Percentiles rank a stretch among this genome's conserved stretches.
These are phyloP conservation scores for Marmota monax DNA, from an alignment of 2,113 vertebrate genomes.

Conservation along the genomic window DNA sequence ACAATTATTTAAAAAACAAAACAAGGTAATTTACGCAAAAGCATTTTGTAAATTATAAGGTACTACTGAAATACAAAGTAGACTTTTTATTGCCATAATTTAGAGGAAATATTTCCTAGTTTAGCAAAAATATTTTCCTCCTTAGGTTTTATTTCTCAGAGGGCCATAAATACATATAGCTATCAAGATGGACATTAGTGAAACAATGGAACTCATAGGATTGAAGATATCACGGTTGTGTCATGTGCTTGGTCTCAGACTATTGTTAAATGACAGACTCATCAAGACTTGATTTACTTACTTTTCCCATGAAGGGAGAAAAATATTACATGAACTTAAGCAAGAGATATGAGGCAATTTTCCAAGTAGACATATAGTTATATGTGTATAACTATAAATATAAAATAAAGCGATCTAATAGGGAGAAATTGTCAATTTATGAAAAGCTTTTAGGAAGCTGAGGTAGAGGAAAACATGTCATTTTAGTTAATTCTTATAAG, in stretches of 20 bases:
- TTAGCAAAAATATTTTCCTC: neutral
- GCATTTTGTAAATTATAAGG: slow-evolving; percentile 44
- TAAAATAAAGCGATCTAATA: neutral
- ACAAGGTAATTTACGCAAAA: neutral
- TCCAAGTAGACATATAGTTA: neutral
- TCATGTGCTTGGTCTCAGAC: neutral
- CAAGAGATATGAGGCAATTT: neutral
- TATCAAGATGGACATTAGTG: neutral
- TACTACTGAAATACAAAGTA: neutral
- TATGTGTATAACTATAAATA: no score
- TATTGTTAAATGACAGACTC: neutral
- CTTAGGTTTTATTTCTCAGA: neutral
- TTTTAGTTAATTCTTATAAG: neutral
- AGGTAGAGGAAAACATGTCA: neutral
- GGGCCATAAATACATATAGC: no score
- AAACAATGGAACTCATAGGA: neutral
- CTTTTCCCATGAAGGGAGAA: neutral
- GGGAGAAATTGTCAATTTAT: neutral
- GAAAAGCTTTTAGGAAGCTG: neutral
- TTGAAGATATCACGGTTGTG: neutral
- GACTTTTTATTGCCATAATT: slow-evolving; percentile 1
- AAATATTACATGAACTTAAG: neutral
- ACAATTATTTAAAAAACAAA: neutral
- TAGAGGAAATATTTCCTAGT: neutral
- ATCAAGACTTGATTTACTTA: neutral